phyloP scores from a whole-genome alignment of 2,113 vertebrate species.

The Holacanthus passer region DNA sequence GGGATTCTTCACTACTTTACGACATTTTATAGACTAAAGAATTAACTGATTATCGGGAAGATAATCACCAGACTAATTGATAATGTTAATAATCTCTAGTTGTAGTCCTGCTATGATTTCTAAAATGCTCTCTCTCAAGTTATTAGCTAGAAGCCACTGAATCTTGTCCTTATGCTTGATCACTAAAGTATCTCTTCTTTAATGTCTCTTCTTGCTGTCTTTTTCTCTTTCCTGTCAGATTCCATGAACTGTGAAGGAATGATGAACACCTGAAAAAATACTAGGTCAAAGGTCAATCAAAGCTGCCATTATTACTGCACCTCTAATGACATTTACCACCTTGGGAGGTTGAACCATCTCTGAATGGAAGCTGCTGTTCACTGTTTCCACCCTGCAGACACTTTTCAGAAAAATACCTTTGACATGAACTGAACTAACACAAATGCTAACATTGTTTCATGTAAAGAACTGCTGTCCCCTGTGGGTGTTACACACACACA shows the following conservation, averaged over 20 bases:
- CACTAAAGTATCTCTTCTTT: not conserved
- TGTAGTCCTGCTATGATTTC: not conserved
- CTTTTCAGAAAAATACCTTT: not conserved
- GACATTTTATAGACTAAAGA: too few species aligned
- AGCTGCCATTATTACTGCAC: conserved; percentile 2
- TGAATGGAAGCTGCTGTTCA: not conserved
- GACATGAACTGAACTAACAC: not conserved
- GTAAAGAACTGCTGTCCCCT: not conserved
- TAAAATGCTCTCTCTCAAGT: not conserved
- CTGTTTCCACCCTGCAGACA: not conserved
- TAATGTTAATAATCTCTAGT: not conserved
- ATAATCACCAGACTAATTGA: not conserved
- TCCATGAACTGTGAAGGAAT: not conserved
- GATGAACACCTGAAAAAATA: not conserved
- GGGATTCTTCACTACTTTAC: not conserved
- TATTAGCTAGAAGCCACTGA: not conserved
- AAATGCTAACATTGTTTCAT: conserved; percentile 6
- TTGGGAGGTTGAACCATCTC: conserved; percentile 6
- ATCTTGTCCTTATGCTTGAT: not conserved
- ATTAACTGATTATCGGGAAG: not conserved
- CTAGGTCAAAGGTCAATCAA: conserved; percentile 22
- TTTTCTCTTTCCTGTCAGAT: not conserved
- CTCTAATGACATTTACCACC: conserved; percentile 18
- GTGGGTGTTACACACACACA: not conserved
- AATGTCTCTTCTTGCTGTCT: not conserved